Conservation (phyloP, 2,797 vertebrate genomes). For the Bradypus variegatus region DNA sequence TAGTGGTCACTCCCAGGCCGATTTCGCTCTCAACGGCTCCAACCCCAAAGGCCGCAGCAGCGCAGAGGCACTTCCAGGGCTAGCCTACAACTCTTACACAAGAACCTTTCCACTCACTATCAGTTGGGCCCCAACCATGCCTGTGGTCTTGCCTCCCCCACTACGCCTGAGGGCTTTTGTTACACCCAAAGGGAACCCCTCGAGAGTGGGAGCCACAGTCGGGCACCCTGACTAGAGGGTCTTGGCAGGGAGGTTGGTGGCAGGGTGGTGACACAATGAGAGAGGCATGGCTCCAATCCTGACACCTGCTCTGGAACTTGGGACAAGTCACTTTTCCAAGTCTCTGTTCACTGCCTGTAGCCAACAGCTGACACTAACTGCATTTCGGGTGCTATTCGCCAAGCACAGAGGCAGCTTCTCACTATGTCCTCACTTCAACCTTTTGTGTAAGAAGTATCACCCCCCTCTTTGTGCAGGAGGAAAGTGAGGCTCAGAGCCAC, state of each 20-base stretch:
- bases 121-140: not conserved
- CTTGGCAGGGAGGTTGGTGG: not conserved
- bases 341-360: not conserved
- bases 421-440: not conserved
- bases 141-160: not conserved
- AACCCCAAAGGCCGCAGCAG: not conserved
- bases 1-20: not conserved
- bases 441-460: not conserved
- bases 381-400: not conserved
- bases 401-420: not conserved
- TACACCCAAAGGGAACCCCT: not conserved
- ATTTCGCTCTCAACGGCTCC: not conserved
- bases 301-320: not conserved
- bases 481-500: not conserved
- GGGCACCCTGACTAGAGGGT: not conserved
- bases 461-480: not conserved
- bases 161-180: not conserved
- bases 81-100: not conserved
- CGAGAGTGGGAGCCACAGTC: not conserved
- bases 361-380: not conserved
- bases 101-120: slow-evolving; percentile 1
- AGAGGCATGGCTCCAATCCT: not conserved
- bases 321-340: not conserved
- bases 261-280: not conserved
- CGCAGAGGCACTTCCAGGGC: not conserved